A percentile compares a stretch with the other conserved stretches of the same genome.
Evolutionary conservation across 2,888 invertebrate species (phyloP).

Genomic region (Lepidocyrtoides sp.): DNA sequence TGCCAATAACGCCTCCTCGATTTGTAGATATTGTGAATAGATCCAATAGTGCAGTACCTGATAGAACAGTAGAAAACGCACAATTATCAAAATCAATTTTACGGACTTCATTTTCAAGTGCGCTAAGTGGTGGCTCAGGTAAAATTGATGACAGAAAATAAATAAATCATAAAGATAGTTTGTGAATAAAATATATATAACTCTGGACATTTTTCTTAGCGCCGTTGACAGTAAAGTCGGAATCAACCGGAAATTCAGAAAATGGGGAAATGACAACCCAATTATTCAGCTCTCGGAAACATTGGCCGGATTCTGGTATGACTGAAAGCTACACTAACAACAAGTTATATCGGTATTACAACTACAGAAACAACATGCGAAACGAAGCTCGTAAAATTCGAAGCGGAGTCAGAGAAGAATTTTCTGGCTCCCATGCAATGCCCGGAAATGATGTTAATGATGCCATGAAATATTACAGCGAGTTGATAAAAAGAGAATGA

Average conservation of each 20-base stretch:
- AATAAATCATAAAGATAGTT: no score
- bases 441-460: background rate
- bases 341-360: background rate
- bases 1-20: constrained; percentile 55
- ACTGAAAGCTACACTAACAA: constrained; percentile 6
- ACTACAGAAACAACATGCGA: background rate
- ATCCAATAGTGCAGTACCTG: background rate
- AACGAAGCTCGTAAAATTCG: constrained; percentile 2
- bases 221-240: no score
- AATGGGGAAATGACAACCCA: background rate
- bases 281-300: background rate
- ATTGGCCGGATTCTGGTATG: background rate
- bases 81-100: no score
- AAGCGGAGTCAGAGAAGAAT: background rate
- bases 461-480: constrained; percentile 2
- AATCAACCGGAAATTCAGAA: no score
- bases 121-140: no score
- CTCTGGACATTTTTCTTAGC: no score
- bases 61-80: background rate
- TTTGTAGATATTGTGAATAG: constrained; percentile 57
- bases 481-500: background rate
- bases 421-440: background rate
- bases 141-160: no score
- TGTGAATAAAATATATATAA: no score
- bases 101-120: no score